A percentile compares a stretch with the other conserved stretches of the same genome.
These are phyloP conservation scores for Leptopilina boulardi DNA, from an alignment of 1,140 invertebrate genomes.

Conservation along the genomic window DNA sequence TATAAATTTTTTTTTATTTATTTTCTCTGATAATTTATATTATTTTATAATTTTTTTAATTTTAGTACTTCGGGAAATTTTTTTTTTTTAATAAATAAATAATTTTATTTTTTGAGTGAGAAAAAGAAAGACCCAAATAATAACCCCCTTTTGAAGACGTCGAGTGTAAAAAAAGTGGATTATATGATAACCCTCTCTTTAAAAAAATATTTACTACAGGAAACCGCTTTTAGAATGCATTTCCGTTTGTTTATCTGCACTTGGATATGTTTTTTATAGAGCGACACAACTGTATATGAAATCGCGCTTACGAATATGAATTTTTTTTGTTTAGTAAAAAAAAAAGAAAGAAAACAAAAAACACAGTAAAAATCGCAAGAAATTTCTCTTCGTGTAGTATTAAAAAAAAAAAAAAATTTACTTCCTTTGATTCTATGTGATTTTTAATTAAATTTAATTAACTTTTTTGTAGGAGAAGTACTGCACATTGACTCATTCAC, in stretches of 20 bases:
- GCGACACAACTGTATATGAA: background rate
- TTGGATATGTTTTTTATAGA: slow-evolving; percentile 9
- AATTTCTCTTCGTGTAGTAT: background rate
- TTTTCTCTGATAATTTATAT: background rate
- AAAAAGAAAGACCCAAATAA: slow-evolving; percentile 4
- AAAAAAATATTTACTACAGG: slow-evolving; percentile 11
- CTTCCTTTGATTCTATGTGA: too few relatives aligned
- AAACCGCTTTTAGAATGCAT: slow-evolving; percentile 26
- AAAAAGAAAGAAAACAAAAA: background rate
- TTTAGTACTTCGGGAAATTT: too few relatives aligned
- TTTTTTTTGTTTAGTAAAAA: too few relatives aligned
- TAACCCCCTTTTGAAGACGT: background rate
- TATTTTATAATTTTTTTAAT: slow-evolving; percentile 37
- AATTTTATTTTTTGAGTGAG: too few relatives aligned
- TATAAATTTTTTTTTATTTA: background rate
- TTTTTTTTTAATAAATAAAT: slow-evolving; percentile 37
- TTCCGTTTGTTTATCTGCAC: slow-evolving; percentile 1
- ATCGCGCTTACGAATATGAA: background rate
- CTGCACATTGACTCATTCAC: slow-evolving; percentile 26
- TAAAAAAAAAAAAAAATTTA: too few relatives aligned
- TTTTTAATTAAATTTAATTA: background rate
- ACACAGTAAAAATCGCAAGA: background rate
- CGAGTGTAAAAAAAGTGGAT: slow-evolving; percentile 12
- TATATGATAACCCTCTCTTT: background rate
- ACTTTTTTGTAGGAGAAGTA: slow-evolving; percentile 12